A percentile compares a stretch with the other conserved stretches of the same genome.
phyloP scores from a whole-genome alignment of 2,797 vertebrate species.

The Coccyzus lansbergi region DNA sequence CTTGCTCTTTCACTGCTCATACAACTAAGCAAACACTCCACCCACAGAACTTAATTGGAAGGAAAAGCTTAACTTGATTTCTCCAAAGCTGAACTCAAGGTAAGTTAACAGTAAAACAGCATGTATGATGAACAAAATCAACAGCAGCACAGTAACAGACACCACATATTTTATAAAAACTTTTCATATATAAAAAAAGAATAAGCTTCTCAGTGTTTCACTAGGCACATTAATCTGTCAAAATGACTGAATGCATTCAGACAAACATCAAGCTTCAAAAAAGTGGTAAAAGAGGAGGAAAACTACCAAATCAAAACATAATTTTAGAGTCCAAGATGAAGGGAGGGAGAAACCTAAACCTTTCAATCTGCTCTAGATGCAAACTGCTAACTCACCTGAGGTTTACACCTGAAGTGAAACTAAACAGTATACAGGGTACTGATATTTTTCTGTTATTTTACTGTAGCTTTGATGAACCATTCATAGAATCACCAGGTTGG shows the following conservation, averaged over 20 bases:
- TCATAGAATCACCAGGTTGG: too few species aligned
- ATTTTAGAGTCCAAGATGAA: background rate
- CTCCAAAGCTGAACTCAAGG: background rate
- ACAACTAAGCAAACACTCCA: background rate
- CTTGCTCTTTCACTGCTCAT: background rate
- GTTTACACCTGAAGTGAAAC: background rate
- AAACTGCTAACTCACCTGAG: fast-evolving
- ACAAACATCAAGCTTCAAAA: background rate
- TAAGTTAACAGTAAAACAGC: background rate
- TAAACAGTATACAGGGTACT: background rate
- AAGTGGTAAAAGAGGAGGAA: background rate
- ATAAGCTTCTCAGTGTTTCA: background rate
- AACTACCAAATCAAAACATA: background rate
- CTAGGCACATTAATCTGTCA: background rate
- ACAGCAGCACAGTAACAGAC: background rate
- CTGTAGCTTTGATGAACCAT: background rate
- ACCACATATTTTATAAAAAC: background rate
- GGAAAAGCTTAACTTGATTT: background rate
- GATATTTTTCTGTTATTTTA: background rate
- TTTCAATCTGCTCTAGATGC: background rate
- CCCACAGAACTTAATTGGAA: background rate
- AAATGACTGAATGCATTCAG: background rate
- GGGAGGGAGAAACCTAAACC: fast-evolving
- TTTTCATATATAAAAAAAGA: background rate
- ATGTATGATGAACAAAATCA: background rate